A percentile compares a stretch with the other conserved stretches of the same genome.
Evolutionary conservation across 2,113 vertebrate species (phyloP).

Genomic region (Chascanopsetta lugubris): DNA sequence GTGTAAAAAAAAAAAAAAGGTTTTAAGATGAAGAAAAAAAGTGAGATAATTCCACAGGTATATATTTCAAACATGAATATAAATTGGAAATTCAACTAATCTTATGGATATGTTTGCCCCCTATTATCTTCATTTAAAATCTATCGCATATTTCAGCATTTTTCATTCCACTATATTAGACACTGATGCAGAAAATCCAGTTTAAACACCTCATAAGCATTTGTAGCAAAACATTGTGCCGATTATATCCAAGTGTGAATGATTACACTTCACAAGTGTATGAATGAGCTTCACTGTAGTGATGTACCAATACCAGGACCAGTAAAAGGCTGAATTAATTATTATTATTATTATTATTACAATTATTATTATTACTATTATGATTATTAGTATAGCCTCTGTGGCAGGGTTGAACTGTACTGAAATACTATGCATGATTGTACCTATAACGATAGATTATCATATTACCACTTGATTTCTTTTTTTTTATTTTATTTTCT

Average conservation of each 20-base stretch:
- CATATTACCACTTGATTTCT: slow-evolving; percentile 17
- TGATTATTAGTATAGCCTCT: too few relatives aligned
- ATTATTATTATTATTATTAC: too few relatives aligned
- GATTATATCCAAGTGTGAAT: slow-evolving; percentile 24
- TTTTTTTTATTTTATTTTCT: slow-evolving; percentile 6
- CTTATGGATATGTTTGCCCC: neutral
- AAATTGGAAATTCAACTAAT: slow-evolving; percentile 10
- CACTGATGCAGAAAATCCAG: slow-evolving; percentile 14
- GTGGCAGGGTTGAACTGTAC: slow-evolving; percentile 52
- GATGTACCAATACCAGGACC: slow-evolving; percentile 59
- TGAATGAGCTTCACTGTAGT: slow-evolving; percentile 14
- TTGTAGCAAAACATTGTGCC: slow-evolving; percentile 36
- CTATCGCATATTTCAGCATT: slow-evolving; percentile 12
- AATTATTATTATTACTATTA: too few relatives aligned
- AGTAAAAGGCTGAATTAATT: slow-evolving; percentile 47
- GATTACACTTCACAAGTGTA: slow-evolving; percentile 23
- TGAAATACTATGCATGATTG: slow-evolving; percentile 47
- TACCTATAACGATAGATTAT: slow-evolving; percentile 27
- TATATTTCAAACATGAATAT: neutral
- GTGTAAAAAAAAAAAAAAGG: too few relatives aligned
- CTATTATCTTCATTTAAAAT: slow-evolving; percentile 10
- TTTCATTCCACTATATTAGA: slow-evolving; percentile 57
- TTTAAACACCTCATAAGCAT: slow-evolving; percentile 29
- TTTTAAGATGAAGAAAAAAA: neutral
- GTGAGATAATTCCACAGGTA: neutral